phyloP scores from a whole-genome alignment of 2,888 invertebrate species.

The Thecophora atra region DNA sequence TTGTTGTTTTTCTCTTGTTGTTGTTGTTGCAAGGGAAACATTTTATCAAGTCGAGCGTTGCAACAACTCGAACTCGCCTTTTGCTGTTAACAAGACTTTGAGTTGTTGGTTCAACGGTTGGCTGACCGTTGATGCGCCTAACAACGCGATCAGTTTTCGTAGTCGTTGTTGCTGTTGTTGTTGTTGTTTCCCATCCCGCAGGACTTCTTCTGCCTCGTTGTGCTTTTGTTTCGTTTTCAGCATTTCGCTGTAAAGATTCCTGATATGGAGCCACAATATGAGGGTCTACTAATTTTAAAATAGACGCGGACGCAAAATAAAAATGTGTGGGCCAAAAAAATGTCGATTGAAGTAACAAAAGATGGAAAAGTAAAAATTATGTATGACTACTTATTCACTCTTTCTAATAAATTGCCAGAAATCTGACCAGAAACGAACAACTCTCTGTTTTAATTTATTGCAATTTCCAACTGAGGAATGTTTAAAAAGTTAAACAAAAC shows the following conservation, averaged over 20 bases:
- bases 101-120: slow-evolving; percentile 21
- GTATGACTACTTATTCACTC: background rate
- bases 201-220: background rate
- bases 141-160: background rate
- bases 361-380: no score
- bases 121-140: slow-evolving; percentile 11
- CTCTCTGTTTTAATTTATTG: no score
- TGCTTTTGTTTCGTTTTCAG: background rate
- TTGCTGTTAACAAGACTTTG: slow-evolving; percentile 33
- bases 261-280: background rate
- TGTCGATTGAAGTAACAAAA: no score
- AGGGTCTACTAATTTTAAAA: slow-evolving; percentile 5
- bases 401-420: background rate
- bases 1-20: background rate
- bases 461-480: no score
- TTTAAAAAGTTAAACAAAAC: no score
- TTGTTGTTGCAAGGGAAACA: slow-evolving; percentile 4
- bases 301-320: background rate
- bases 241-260: background rate
- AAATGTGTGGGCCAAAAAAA: no score
- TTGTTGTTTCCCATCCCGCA: background rate
- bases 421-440: no score
- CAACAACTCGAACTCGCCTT: slow-evolving; percentile 19
- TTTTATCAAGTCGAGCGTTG: slow-evolving; percentile 13
- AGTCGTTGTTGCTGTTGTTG: slow-evolving; percentile 1